Evolutionary conservation across 2,888 invertebrate species (phyloP).

Genomic region (Frankliniella fusca): DNA sequence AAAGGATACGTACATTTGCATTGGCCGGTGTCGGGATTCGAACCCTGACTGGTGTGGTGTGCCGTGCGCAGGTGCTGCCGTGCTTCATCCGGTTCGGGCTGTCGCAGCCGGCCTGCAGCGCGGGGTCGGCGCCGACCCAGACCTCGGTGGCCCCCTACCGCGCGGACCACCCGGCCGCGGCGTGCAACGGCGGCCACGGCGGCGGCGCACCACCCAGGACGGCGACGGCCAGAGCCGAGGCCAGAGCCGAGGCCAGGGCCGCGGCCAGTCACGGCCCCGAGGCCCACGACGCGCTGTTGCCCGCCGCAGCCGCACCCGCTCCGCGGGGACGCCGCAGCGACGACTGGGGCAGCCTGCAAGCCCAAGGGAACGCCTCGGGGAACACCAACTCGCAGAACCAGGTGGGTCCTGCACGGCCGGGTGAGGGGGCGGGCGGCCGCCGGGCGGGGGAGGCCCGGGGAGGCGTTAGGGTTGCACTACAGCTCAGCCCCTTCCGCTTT

Average conservation of each 20-base stretch:
- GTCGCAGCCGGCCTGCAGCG: constrained; percentile 38
- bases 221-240: constrained; percentile 45
- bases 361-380: neutral
- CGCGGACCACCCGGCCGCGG: constrained; percentile 28
- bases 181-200: constrained; percentile 37
- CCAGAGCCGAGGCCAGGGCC: constrained; percentile 8
- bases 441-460: no score
- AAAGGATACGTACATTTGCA: no score
- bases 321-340: neutral
- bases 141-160: constrained; percentile 12
- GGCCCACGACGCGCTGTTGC: constrained; percentile 34
- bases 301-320: neutral
- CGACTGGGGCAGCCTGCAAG: neutral
- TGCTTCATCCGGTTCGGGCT: constrained; percentile 40
- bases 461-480: no score
- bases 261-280: constrained; percentile 54
- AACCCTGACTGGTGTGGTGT: neutral
- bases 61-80: constrained; percentile 40
- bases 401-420: neutral
- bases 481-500: no score
- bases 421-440: neutral
- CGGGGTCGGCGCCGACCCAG: constrained; percentile 30
- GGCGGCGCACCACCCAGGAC: constrained; percentile 40
- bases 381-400: neutral
- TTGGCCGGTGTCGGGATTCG: neutral